Percentiles rank a stretch among this genome's conserved stretches.
phyloP scores from a whole-genome alignment of 1,140 invertebrate species.

The Heliconius hewitsoni region DNA sequence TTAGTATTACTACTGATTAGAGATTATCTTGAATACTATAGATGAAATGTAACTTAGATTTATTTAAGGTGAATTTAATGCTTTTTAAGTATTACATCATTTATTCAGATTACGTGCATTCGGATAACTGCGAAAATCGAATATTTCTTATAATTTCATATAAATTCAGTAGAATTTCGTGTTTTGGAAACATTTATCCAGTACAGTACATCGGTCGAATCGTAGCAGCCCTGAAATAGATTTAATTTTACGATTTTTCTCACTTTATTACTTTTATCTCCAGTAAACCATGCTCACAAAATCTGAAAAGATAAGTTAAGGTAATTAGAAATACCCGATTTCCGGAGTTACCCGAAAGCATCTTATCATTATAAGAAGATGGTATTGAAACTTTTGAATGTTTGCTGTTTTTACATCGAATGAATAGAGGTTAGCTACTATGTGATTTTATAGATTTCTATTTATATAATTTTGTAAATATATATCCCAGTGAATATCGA shows the following conservation, averaged over 20 bases:
- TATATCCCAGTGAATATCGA: conserved; percentile 16
- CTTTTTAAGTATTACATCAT: neutral
- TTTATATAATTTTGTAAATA: conserved; percentile 27
- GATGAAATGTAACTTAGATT: neutral
- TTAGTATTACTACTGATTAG: neutral
- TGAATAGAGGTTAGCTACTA: neutral
- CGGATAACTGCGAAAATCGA: too few relatives aligned
- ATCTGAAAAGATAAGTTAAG: too few relatives aligned
- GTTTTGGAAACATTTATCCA: too few relatives aligned
- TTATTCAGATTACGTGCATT: neutral
- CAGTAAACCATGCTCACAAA: too few relatives aligned
- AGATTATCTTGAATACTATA: conserved; percentile 2
- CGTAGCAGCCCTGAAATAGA: too few relatives aligned
- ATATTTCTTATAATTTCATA: too few relatives aligned
- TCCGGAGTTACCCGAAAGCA: too few relatives aligned
- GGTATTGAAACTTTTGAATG: neutral
- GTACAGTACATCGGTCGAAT: too few relatives aligned
- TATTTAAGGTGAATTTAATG: neutral
- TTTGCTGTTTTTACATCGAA: conserved; percentile 7
- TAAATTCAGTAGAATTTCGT: too few relatives aligned
- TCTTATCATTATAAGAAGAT: neutral
- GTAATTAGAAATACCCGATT: too few relatives aligned
- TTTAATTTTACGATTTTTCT: too few relatives aligned
- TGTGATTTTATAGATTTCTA: conserved; percentile 20
- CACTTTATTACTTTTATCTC: too few relatives aligned